Percentiles rank a stretch among this genome's conserved stretches.
These are phyloP conservation scores for Drosophila albomicans DNA, from an alignment of 1,140 invertebrate genomes.

Conservation along the genomic window DNA sequence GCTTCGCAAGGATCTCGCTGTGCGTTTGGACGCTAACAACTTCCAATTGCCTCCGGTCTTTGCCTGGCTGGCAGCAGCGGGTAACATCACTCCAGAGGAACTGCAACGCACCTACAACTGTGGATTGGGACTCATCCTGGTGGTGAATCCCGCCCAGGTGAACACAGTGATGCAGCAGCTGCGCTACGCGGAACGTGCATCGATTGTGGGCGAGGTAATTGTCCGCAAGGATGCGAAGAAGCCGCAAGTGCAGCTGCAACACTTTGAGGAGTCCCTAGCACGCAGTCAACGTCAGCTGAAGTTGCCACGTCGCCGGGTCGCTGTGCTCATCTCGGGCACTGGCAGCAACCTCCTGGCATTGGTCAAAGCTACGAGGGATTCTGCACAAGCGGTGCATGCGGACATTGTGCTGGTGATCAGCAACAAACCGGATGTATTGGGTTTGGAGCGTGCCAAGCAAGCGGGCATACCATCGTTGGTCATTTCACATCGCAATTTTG, in stretches of 20 bases:
- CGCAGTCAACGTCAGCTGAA: constrained; percentile 60
- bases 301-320: constrained; percentile 88
- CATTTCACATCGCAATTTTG: constrained; percentile 91
- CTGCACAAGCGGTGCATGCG: constrained; percentile 88
- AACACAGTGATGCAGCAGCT: constrained; percentile 63
- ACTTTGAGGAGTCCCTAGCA: constrained; percentile 87
- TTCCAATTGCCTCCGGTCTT: constrained; percentile 91
- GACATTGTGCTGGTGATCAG: constrained; percentile 96
- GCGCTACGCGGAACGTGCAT: constrained; percentile 64
- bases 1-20: constrained; percentile 88
- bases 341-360: constrained; percentile 93
- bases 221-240: constrained; percentile 49
- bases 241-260: constrained; percentile 87
- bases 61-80: constrained; percentile 87
- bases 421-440: constrained; percentile 92
- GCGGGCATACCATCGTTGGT: constrained; percentile 92
- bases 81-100: constrained; percentile 90
- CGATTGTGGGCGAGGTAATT: constrained; percentile 67
- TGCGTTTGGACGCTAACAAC: constrained; percentile 89
- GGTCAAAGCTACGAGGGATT: constrained; percentile 91
- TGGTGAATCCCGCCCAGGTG: constrained; percentile 89
- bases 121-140: constrained; percentile 94
- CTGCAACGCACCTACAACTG: constrained; percentile 97
- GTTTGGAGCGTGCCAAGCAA: constrained; percentile 90
- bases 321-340: constrained; percentile 95